Conservation (phyloP, 1,140 invertebrate species). For the Rhagoletis pomonella region DNA sequence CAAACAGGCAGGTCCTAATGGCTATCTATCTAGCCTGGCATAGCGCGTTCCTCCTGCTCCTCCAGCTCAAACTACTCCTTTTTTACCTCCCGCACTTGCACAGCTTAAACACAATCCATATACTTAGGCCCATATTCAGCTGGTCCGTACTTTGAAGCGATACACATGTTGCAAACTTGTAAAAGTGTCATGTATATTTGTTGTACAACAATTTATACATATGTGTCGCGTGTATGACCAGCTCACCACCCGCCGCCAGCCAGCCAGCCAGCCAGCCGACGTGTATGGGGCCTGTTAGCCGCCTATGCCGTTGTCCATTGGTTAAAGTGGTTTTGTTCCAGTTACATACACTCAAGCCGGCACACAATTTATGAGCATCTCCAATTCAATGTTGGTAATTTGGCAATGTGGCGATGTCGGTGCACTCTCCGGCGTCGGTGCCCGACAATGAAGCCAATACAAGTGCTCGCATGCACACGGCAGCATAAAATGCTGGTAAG, state of each 20-base stretch:
- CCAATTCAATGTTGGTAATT: slow-evolving; percentile 32
- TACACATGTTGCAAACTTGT: slow-evolving; percentile 52
- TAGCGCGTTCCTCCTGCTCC: not conserved
- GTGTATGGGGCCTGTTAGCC: not conserved
- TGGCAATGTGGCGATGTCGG: not conserved
- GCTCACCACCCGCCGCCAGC: not conserved
- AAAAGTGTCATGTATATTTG: slow-evolving; percentile 48
- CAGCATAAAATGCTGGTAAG: not conserved
- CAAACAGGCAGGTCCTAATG: not conserved
- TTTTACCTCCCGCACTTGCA: not conserved
- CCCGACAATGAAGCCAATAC: slow-evolving; percentile 36
- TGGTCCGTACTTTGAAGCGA: slow-evolving; percentile 9
- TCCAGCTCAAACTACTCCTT: not conserved
- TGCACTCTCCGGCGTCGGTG: not conserved
- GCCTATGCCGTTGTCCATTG: not conserved
- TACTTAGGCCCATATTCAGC: slow-evolving; percentile 14
- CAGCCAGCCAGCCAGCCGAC: not conserved
- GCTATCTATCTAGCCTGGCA: not conserved
- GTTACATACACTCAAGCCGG: slow-evolving; percentile 27
- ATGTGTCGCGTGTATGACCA: not conserved
- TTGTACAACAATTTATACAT: no score
- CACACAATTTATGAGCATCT: slow-evolving; percentile 39
- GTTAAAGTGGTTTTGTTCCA: slow-evolving; percentile 6
- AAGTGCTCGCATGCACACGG: not conserved
- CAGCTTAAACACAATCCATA: no score